phyloP scores from a whole-genome alignment of 2,113 vertebrate genomes.

The Dipodomys spectabilis region DNA sequence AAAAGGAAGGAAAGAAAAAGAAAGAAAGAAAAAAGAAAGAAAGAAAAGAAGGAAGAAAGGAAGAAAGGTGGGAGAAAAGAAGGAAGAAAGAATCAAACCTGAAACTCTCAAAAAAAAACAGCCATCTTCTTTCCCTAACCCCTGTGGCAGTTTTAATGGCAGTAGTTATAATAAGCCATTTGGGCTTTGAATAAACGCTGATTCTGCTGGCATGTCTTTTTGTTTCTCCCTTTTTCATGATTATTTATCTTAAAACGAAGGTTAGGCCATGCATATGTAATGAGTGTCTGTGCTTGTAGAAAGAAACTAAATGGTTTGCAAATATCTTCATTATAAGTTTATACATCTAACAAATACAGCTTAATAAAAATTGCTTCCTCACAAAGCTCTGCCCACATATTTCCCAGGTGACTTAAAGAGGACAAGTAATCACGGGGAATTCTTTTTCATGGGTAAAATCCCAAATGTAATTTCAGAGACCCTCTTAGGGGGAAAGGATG shows the following conservation, averaged over 20 bases:
- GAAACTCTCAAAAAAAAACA: not conserved
- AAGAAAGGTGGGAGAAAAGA: too few species aligned
- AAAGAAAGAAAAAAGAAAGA: too few species aligned
- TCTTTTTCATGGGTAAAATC: not conserved
- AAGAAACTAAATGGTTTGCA: constrained; percentile 39
- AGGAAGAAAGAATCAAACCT: too few species aligned
- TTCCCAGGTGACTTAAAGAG: too few species aligned
- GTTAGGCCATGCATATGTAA: constrained; percentile 44
- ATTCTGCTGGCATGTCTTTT: not conserved
- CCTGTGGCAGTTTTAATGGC: not conserved
- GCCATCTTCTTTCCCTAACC: constrained; percentile 26
- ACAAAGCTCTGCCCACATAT: not conserved
- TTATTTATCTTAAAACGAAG: constrained; percentile 62
- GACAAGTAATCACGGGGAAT: constrained; percentile 27
- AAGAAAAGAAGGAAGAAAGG: too few species aligned
- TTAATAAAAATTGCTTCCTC: constrained; percentile 50
- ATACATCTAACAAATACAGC: not conserved
- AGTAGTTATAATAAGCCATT: not conserved
- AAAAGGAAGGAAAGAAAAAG: too few species aligned
- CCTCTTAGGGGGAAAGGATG: not conserved
- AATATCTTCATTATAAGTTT: constrained; percentile 39
- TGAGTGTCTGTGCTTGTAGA: constrained; percentile 44
- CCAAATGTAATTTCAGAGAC: constrained; percentile 20
- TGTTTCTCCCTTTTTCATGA: constrained; percentile 38
- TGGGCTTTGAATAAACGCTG: constrained; percentile 37